phyloP scores from a whole-genome alignment of 2,113 vertebrate species.

The Poeciliopsis prolifica region DNA sequence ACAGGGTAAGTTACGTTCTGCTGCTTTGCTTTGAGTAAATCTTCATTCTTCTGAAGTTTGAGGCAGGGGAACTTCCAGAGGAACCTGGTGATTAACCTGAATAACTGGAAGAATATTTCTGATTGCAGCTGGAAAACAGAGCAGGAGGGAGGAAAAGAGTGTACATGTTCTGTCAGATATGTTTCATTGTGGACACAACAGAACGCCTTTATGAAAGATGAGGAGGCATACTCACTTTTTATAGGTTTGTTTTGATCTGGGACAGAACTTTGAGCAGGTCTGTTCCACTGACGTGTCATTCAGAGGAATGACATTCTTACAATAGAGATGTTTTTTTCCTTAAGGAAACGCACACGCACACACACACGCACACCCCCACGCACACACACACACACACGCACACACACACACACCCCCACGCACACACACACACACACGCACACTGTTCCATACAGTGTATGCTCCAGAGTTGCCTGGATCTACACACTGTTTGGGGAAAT shows the following conservation, averaged over 20 bases:
- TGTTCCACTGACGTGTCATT: background rate
- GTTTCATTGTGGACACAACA: too few relatives aligned
- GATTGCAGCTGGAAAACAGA: background rate
- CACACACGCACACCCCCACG: too few relatives aligned
- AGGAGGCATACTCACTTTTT: background rate
- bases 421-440: background rate
- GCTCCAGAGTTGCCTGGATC: background rate
- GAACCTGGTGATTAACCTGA: background rate
- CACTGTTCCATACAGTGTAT: background rate
- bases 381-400: too few relatives aligned
- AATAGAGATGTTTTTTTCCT: background rate
- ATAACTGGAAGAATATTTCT: background rate
- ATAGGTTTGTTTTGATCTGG: background rate
- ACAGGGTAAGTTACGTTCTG: conserved; percentile 18
- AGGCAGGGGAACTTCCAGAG: background rate
- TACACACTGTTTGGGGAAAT: background rate
- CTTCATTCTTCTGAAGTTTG: background rate
- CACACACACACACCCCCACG: background rate
- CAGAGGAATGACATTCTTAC: background rate
- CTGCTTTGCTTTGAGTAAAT: background rate
- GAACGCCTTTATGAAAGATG: too few relatives aligned
- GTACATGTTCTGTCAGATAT: background rate
- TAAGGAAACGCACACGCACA: background rate
- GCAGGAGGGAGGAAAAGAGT: background rate
- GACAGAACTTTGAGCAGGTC: background rate